Evolutionary conservation across 2,888 invertebrate genomes (phyloP).

Genomic region (Drosophila cognata): DNA sequence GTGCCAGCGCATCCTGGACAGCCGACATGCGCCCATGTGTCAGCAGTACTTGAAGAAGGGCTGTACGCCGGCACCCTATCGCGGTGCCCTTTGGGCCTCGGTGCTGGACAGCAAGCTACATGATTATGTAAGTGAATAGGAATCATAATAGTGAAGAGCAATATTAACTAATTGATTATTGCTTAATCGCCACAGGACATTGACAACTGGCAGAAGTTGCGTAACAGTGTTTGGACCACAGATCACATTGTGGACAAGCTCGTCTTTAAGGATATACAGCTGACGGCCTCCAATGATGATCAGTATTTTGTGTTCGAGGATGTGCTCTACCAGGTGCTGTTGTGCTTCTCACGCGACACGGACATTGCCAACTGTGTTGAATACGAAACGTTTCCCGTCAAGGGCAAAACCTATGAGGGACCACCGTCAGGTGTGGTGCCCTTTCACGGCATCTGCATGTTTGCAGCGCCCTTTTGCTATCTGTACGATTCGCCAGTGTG

Average conservation of each 20-base stretch:
- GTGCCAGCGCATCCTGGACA: constrained; percentile 91
- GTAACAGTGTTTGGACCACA: constrained; percentile 92
- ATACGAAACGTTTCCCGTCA: constrained; percentile 84
- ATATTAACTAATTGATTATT: not conserved
- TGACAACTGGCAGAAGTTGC: constrained; percentile 92
- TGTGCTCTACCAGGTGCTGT: constrained; percentile 95
- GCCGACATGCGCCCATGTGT: constrained; percentile 93
- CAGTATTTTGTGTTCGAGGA: constrained; percentile 99
- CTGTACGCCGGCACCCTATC: constrained; percentile 86
- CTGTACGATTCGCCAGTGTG: constrained; percentile 94
- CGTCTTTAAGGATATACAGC: constrained; percentile 97
- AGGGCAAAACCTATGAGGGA: constrained; percentile 84
- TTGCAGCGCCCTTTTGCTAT: constrained; percentile 98
- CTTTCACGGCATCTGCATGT: constrained; percentile 99
- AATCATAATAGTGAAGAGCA: not conserved
- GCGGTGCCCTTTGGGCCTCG: constrained; percentile 94
- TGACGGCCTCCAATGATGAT: constrained; percentile 98
- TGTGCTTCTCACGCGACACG: constrained; percentile 96
- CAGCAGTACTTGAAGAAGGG: constrained; percentile 93
- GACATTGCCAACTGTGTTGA: constrained; percentile 91
- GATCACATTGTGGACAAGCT: constrained; percentile 97
- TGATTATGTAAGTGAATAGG: constrained; percentile 86
- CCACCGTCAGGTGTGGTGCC: constrained; percentile 98
- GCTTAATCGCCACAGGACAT: constrained; percentile 86
- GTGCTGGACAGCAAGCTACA: constrained; percentile 93